Evolutionary conservation across 2,888 invertebrate genomes (phyloP), one percentile per base, ranked within the genome.

Genomic region (Anodontia alba): DNA sequence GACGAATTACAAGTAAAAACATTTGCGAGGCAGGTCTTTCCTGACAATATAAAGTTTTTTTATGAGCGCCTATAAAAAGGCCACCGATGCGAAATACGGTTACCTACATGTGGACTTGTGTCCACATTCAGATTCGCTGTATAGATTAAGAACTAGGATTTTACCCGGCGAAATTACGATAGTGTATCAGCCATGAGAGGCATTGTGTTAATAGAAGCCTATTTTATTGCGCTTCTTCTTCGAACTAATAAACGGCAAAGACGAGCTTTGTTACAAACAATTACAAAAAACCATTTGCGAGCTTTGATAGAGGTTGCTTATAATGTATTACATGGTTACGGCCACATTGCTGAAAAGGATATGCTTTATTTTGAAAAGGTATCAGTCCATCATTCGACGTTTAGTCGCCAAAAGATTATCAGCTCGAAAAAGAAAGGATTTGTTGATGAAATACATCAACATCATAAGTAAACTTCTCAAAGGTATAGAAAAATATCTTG

Each of bases 21-120:
- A 1, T 33, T 62, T 2, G 62, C 33, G 5, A 33, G 33, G 7
- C 62, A 62, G 17, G 1, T 62, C 1, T 62, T 33, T 62, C 62
- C 62, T 20, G 33, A 33, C 3, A 1, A 31, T 5, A 33, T 17
- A 17, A 17, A 31, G 26, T 62, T 62, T 33, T 81, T 62, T 62
- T 20, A 62, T 62, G 62, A 10, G 8, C 33, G 62, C 62, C 5
- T 62, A 62, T 33, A 62, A 62, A 62, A 62, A 62, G 20, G 62
- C 62, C 17, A 20, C 17, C 2, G 1, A 1, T 2, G 5, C 2
- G 3, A 3, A 7, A 17, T 62, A 33, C 20, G 62, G 62, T 5
- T 62, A 62, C 17, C 33, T 62, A 33, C 17, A 33, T 1, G 33
- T 62, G 1, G 62, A 62, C 23, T 3, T 62, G 3, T 20, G 12